Percentiles rank a stretch among this genome's conserved stretches.
Conservation (phyloP, 2,888 invertebrate species). For the Crossocerus cetratus region DNA sequence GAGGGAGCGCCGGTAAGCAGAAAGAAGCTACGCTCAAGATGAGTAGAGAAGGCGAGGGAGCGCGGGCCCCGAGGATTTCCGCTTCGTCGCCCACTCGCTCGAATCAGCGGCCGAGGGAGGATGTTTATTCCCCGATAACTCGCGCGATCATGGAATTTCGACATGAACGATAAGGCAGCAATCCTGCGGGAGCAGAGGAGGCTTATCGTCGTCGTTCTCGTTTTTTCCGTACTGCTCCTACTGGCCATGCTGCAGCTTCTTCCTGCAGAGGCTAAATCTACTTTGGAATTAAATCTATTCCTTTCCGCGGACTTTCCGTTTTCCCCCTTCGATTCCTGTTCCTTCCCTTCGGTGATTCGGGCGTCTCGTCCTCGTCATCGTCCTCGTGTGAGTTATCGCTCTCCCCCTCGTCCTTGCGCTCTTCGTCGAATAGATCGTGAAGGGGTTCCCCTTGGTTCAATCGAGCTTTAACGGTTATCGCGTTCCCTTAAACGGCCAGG, state of each 20-base stretch:
- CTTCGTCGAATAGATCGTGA: constrained; percentile 20
- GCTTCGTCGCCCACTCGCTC: constrained; percentile 53
- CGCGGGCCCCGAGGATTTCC: constrained; percentile 45
- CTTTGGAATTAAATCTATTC: constrained; percentile 66
- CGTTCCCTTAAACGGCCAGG: constrained; percentile 55
- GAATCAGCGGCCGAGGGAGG: constrained; percentile 51
- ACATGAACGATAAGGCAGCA: constrained; percentile 35
- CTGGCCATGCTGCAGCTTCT: not conserved
- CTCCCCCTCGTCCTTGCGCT: constrained; percentile 9
- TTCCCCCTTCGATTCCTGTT: not conserved
- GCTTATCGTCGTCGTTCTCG: constrained; percentile 55
- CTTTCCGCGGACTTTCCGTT: constrained; percentile 41
- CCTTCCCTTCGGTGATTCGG: constrained; percentile 6
- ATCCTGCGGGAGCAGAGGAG: constrained; percentile 41
- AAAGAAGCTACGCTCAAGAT: constrained; percentile 17
- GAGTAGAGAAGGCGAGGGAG: constrained; percentile 18
- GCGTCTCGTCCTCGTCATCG: not conserved
- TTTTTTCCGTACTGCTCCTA: not conserved
- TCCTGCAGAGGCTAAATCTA: constrained; percentile 54
- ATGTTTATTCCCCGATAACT: constrained; percentile 59
- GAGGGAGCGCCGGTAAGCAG: constrained; percentile 1
- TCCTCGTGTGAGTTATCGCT: constrained; percentile 7
- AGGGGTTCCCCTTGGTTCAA: constrained; percentile 40
- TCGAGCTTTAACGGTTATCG: constrained; percentile 57
- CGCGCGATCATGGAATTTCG: constrained; percentile 51